These are phyloP conservation scores for Strongylocentrotus purpuratus DNA, from an alignment of 35 echinoderm and acorn worm genomes.

Conservation along the genomic window DNA sequence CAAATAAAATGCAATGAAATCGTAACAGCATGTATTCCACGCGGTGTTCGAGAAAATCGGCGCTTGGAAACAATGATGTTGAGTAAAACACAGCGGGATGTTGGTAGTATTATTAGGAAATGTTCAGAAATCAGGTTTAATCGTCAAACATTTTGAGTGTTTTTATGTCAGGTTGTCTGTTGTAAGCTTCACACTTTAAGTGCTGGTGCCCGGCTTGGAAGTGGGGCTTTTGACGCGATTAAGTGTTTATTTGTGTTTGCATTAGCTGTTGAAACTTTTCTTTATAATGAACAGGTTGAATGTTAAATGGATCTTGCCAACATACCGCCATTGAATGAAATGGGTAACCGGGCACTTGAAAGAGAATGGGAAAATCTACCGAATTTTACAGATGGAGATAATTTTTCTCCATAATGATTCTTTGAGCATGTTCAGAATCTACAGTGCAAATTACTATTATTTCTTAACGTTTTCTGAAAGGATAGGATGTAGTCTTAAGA, in stretches of 20 bases:
- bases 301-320: neutral
- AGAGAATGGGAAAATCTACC: too few species aligned
- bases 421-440: too few species aligned
- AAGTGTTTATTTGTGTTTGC: neutral
- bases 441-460: too few species aligned
- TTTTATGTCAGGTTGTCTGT: neutral
- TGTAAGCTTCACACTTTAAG: neutral
- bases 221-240: neutral
- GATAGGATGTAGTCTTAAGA: too few species aligned
- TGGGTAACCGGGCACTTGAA: too few species aligned
- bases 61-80: neutral
- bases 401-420: too few species aligned
- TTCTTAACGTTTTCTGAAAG: too few species aligned
- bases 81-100: neutral
- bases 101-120: neutral
- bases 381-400: too few species aligned
- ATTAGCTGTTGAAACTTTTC: too few species aligned
- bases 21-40: neutral
- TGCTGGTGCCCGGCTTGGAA: neutral
- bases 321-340: too few species aligned
- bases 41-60: neutral
- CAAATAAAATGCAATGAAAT: conserved; percentile 19
- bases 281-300: neutral
- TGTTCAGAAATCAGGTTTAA: neutral
- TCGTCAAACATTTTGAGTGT: neutral